Base-by-base conservation (phyloP, 1,140 invertebrate species). In the Drosophila sucinea region DNA sequence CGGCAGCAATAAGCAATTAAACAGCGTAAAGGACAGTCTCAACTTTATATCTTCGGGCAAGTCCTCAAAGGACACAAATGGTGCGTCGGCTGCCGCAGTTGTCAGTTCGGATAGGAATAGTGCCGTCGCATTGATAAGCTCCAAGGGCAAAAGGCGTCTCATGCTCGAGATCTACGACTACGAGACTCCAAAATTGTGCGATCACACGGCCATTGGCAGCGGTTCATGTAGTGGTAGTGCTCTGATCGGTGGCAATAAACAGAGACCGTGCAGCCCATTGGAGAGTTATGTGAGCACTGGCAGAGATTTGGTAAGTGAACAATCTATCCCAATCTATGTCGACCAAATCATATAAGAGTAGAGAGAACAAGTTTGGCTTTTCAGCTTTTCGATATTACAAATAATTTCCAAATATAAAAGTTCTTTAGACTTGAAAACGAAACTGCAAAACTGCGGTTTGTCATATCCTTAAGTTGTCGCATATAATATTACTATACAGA, bases 201-300 rank as follows among this genome's bases (percentile, higher is more conserved):
- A 97, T 67, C 96, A 97, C 71, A 96, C 95, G 1, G 95, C 96
- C 2, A 92, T 97, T 1, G 97, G 97, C 78, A 93, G 95, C 1
- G 81, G 84, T 8, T 96, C 96, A 1, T 94, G 96, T 51, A 83
- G 86, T 1, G 89, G 84, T 35, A 89, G 81, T 38, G 92, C 94
- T 0, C 11, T 89, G 0, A 77, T 91, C 73, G 87, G 89, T 3
- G 86, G 82, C 66, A 91, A 90, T 66, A 90, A 90, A 32, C 96
- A 96, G 1, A 93, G 97, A 10, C 96, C 96, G 0, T 97, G 97
- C 78, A 94, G 94, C 11, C 90, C 93, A 0, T 94, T 95, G 4
- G 96, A 97, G 90, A 97, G 96, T 71, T 97, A 97, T 90, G 93
- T 97, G 8, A 96, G 96, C 1, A 93, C 93, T 0, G 94, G 94